These are phyloP conservation scores for Lordiphosa stackelbergi DNA, from an alignment of 1,140 invertebrate species.

Conservation along the genomic window DNA sequence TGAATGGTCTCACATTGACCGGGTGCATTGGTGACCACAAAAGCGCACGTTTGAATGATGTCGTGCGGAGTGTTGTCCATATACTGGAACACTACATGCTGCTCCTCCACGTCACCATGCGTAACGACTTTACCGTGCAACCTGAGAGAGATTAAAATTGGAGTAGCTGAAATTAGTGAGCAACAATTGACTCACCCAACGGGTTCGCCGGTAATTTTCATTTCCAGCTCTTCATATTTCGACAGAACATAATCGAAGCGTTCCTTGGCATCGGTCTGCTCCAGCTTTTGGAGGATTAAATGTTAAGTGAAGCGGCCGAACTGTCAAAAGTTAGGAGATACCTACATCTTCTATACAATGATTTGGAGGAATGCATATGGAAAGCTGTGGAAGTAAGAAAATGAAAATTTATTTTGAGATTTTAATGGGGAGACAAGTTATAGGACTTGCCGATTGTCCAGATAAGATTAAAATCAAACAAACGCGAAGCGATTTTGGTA, in stretches of 20 bases:
- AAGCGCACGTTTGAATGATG: constrained; percentile 68
- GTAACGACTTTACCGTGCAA: constrained; percentile 62
- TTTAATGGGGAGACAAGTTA: neutral
- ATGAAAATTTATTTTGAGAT: neutral
- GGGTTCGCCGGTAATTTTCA: constrained; percentile 60
- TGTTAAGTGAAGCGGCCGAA: neutral
- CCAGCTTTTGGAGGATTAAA: constrained; percentile 32
- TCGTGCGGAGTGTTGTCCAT: constrained; percentile 66
- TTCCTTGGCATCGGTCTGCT: constrained; percentile 38
- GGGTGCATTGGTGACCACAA: constrained; percentile 44
- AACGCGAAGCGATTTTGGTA: neutral
- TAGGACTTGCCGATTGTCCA: constrained; percentile 5
- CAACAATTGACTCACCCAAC: constrained; percentile 46
- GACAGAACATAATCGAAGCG: constrained; percentile 49
- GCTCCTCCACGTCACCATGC: constrained; percentile 45
- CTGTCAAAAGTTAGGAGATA: neutral
- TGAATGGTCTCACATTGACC: constrained; percentile 58
- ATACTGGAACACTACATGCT: constrained; percentile 66
- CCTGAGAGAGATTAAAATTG: constrained; percentile 31
- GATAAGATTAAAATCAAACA: constrained; percentile 5
- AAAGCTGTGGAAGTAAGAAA: constrained; percentile 7
- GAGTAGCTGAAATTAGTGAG: constrained; percentile 11
- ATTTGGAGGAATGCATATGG: constrained; percentile 46
- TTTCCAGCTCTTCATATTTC: constrained; percentile 61
- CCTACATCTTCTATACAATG: constrained; percentile 64